Base-by-base conservation (phyloP, 2,113 vertebrate genomes). In the Sterrhoptilus dennistouni region DNA sequence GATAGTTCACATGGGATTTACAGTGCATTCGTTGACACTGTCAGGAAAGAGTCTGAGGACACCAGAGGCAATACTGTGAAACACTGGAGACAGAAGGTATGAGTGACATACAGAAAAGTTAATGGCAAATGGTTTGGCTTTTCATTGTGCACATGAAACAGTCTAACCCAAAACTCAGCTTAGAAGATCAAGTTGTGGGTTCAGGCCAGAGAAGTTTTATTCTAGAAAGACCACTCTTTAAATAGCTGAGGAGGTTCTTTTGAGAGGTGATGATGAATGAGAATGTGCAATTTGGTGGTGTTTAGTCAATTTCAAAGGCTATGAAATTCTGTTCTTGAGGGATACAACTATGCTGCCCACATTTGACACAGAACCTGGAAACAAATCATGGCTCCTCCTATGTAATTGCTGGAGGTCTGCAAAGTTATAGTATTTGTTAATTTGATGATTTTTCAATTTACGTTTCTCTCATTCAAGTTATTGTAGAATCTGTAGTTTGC, bases 1-100 rank as follows among this genome's bases (percentile, higher is more conserved):
- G 57, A 21, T 10, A 50, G 42, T 6, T 9, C 28, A 9, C 0
- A 0, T 42, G 27, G 53, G 13, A 63, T 84, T 79, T 45, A 11
- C 68, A 53, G 11, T 38, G 9, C 9, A 5, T 66, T 45, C 12
- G 4, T 4, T 72, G 44, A 7, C 15, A 15, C 16, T 25, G 61
- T 20, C 57, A 52, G 49, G 44, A 49, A 77, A 25, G 49, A 60
- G 47, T 52, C 23, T 53, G 57, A 64, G 57, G 33, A 35, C 44
- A 54, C 19, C 15, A 75, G 56, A 60, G 28, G 29, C 31, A 19
- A 14, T 56, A 15, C 36, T 53, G 27, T 52, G 45, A 31, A 65
- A 81, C 38, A 20, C 27, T 44, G 35, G 69, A 31, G 28, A 53
- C 61, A 54, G 54, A 31, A 80, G 9, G 25, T 52, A 0, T 14